Base-by-base conservation (phyloP, 2,797 vertebrate genomes). In the Phataginus tetradactyla region DNA sequence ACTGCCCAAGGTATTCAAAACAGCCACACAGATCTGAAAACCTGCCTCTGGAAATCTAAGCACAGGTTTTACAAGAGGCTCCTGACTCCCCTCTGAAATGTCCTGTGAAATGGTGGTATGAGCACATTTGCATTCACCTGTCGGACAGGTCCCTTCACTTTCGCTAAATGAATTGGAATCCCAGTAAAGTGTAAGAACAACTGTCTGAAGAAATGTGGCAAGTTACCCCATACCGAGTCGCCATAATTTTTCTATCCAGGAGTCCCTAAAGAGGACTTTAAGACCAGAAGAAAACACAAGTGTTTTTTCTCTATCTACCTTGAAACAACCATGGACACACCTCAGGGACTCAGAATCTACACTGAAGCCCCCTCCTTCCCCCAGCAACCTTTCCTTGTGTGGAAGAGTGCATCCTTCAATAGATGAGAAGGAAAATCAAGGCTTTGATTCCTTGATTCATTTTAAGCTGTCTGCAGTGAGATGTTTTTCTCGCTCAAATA, bases 401-500 rank as follows among this genome's bases (percentile, higher is more conserved):
- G 29, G 27, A 75, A 94, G 71, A 85, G 20, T 13, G 27, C 11
- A 34, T 21, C 13, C 17, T 45, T 3, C 5, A 63, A 79, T 0
- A 69, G 5, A 49, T 0, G 34, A 61, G 51, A 18, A 69, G 53
- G 86, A 63, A 68, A 89, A 45, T 14, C 23, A 34, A 53, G 63
- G 14, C 89, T 86, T 66, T 34, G 42, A 78, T 39, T 53, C 64
- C 81, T 51, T 57, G 55, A 45, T 45, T 45, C 61, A 51, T 63
- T 59, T 32, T 59, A 64, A 74, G n/a, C 13, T 45, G 69, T 68
- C 32, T 20, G 59, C 71, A 59, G 34, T 7, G 20, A 85, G 79
- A 10, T 61, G 78, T 83, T 94, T 95, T 86, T 15, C 78, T 90
- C 92, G 3, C 32, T 45, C 63, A 18, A 64, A 85, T 53, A 34